A percentile compares a stretch with the other conserved stretches of the same genome.
Evolutionary conservation across 2,888 invertebrate species (phyloP).

Genomic region (Mantis religiosa): DNA sequence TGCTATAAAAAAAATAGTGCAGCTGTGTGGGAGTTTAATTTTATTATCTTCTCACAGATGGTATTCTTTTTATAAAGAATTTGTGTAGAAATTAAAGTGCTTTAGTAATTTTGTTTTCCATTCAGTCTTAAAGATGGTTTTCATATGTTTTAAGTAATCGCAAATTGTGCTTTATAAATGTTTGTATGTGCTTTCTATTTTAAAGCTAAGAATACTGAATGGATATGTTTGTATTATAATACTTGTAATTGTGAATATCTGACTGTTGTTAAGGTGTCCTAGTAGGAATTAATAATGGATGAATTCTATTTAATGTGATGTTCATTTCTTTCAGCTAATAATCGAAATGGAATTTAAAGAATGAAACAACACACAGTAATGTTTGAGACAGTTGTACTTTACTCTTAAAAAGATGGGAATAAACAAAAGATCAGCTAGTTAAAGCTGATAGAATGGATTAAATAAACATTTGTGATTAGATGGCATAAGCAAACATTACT

Average conservation of each 20-base stretch:
- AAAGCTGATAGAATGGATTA: too few relatives aligned
- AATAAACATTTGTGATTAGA: too few relatives aligned
- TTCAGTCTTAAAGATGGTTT: background rate
- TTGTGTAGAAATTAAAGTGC: background rate
- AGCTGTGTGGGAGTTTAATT: background rate
- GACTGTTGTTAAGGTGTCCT: background rate
- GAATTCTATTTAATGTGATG: background rate
- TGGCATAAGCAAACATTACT: too few relatives aligned
- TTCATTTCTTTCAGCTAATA: background rate
- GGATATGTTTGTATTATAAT: background rate
- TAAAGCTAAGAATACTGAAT: background rate
- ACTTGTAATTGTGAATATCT: background rate
- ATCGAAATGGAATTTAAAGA: background rate
- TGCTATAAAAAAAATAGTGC: background rate
- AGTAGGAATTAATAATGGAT: background rate
- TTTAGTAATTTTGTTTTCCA: background rate
- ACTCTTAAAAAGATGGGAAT: too few relatives aligned
- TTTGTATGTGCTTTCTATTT: background rate
- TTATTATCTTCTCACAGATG: background rate
- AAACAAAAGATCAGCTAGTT: too few relatives aligned
- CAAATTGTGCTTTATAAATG: background rate
- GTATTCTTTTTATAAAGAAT: background rate
- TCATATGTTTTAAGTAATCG: background rate
- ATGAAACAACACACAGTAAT: background rate
- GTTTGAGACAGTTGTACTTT: too few relatives aligned